Base-by-base conservation (phyloP, 2,888 invertebrate species). In the Gnatocerus cornutus region DNA sequence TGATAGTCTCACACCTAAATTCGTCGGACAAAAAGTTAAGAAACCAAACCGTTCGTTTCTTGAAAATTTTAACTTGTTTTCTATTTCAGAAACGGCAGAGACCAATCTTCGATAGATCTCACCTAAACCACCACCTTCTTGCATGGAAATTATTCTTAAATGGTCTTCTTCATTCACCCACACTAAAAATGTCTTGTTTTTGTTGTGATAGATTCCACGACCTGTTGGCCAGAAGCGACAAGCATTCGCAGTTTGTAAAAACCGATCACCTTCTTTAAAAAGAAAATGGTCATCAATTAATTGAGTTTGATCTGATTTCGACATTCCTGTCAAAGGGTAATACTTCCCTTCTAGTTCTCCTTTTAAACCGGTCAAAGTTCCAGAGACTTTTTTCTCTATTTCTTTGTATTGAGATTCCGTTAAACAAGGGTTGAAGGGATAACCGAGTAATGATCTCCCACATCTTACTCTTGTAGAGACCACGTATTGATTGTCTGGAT, bases 151-250 rank as follows among this genome's bases (percentile, higher is more conserved):
- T 81, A 98, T 93, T 76, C 98, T 92, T 82, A 98, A 90, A 86
- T 98, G 98, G 88, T 98, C 98, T 87, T 98, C 98, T 86, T 98
- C 98, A 84, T 97, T 97, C 87, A 94, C 92, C 98, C 98, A 98
- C 75, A 98, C 93, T 84, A 96, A 88, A 92, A 98, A 98, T 76
- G 96, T 96, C 89, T 97, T 97, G 87, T 90, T 91, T 83, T 95
- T 93, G 84, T 98, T 98, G 89, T 95, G 94, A 90, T 91, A 98
- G 87, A 98, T 98, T 81, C 98, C 98, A 84, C 98, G 93, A 16
- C 90, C 89, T 73, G 91, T 89, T 76, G 98, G 98, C 98, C 98
- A 99, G 90, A 89, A 97, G 75, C 97, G 93, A 89, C 95, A 96
- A 58, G 96, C 95, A 80, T 96, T 96, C 77, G 96, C 97, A 0